Evolutionary conservation across 2,113 vertebrate species (phyloP).

Genomic region (Philantomba maxwellii): DNA sequence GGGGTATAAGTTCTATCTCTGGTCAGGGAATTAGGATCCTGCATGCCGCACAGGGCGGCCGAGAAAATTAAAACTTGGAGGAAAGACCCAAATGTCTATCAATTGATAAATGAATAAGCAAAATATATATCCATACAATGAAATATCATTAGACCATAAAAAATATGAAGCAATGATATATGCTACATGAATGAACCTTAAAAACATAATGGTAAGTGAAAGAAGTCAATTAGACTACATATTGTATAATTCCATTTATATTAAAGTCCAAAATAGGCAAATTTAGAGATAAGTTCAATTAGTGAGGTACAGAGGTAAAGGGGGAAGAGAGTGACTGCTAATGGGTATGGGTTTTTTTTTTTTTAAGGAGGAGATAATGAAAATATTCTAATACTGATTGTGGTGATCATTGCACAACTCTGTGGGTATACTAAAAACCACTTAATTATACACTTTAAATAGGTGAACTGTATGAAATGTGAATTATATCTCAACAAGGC

Average conservation of each 20-base stretch:
- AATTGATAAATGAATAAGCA: not conserved
- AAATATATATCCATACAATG: not conserved
- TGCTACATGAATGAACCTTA: not conserved
- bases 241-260: not conserved
- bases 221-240: not conserved
- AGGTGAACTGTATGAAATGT: not conserved
- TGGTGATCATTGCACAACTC: not conserved
- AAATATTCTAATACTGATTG: not conserved
- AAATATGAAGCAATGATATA: not conserved
- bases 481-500: not conserved
- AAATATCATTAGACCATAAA: not conserved
- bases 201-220: not conserved
- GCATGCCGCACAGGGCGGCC: accelerated
- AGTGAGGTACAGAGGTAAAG: not conserved
- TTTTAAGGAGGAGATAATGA: not conserved
- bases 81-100: not conserved
- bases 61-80: not conserved
- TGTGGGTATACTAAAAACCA: not conserved
- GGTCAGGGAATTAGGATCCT: not conserved
- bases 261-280: not conserved
- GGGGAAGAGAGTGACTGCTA: not conserved
- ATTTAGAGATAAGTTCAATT: not conserved
- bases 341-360: not conserved
- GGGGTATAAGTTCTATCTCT: not conserved
- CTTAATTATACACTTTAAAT: not conserved